phyloP scores from a whole-genome alignment of 2,113 vertebrate genomes.

The Cephalopterus ornatus region DNA sequence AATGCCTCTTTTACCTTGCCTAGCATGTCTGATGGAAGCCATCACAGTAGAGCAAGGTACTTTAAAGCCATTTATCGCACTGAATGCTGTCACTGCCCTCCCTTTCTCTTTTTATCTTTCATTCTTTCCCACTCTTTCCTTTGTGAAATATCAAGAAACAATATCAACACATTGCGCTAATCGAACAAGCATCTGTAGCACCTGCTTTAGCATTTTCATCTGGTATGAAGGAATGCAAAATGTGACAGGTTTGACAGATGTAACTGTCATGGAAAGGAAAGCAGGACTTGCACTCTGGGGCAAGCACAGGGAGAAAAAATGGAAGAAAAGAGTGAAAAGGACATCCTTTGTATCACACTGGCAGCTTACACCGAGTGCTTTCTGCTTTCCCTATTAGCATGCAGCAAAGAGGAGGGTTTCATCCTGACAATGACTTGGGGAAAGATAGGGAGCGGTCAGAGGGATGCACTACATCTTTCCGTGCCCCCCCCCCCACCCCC shows the following conservation, averaged over 20 bases:
- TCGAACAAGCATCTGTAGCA: constrained; percentile 19
- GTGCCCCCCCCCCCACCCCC: too few species aligned
- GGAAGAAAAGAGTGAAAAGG: not conserved
- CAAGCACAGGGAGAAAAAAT: not conserved
- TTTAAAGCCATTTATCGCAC: not conserved
- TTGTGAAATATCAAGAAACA: not conserved
- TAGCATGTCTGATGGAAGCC: not conserved
- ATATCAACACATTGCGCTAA: constrained; percentile 6
- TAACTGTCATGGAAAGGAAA: not conserved
- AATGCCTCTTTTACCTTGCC: not conserved
- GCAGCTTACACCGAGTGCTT: not conserved
- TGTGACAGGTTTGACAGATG: not conserved
- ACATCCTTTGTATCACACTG: not conserved
- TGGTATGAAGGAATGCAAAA: not conserved
- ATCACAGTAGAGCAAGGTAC: not conserved
- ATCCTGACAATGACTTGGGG: not conserved
- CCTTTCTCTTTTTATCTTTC: not conserved
- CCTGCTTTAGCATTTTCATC: not conserved
- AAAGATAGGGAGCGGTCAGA: accelerated
- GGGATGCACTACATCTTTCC: accelerated
- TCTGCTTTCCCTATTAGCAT: not conserved
- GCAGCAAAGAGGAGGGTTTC: not conserved
- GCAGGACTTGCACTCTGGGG: not conserved
- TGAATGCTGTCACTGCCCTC: not conserved
- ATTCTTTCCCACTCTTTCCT: not conserved